Conservation (phyloP, 1,140 invertebrate species). For the Lasaia peninsularis region DNA sequence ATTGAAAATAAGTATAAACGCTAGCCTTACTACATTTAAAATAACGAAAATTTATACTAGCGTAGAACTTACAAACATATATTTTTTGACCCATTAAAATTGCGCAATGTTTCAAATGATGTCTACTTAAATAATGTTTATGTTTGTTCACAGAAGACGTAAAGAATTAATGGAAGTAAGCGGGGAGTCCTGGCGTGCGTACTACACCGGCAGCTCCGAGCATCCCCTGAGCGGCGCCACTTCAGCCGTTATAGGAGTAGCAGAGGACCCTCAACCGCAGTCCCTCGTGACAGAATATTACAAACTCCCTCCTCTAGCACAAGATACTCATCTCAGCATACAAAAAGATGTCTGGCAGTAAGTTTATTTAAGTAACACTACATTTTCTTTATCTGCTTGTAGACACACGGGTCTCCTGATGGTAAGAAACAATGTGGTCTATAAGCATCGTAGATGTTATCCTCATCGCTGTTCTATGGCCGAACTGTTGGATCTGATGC, state of each 20-base stretch:
- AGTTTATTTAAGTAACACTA: slow-evolving; percentile 37
- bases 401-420: too few relatives aligned
- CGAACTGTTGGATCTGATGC: too few relatives aligned
- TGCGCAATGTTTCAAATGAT: too few relatives aligned
- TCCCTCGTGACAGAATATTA: slow-evolving; percentile 70
- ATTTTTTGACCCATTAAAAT: too few relatives aligned
- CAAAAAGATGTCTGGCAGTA: slow-evolving; percentile 73
- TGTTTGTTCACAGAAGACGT: slow-evolving; percentile 57
- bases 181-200: slow-evolving; percentile 63
- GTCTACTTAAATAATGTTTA: neutral
- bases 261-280: slow-evolving; percentile 50
- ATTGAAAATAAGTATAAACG: too few relatives aligned
- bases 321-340: slow-evolving; percentile 58
- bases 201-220: slow-evolving; percentile 59
- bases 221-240: slow-evolving; percentile 59
- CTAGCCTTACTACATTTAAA: too few relatives aligned
- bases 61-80: too few relatives aligned
- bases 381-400: too few relatives aligned
- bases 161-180: slow-evolving; percentile 71
- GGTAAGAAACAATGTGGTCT: too few relatives aligned
- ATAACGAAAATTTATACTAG: too few relatives aligned
- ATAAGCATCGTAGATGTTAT: too few relatives aligned
- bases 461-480: too few relatives aligned
- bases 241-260: slow-evolving; percentile 53
- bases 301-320: slow-evolving; percentile 66